These are phyloP conservation scores for Gymnopithys bicolor DNA, from an alignment of 2,797 vertebrate genomes.

Conservation along the genomic window DNA sequence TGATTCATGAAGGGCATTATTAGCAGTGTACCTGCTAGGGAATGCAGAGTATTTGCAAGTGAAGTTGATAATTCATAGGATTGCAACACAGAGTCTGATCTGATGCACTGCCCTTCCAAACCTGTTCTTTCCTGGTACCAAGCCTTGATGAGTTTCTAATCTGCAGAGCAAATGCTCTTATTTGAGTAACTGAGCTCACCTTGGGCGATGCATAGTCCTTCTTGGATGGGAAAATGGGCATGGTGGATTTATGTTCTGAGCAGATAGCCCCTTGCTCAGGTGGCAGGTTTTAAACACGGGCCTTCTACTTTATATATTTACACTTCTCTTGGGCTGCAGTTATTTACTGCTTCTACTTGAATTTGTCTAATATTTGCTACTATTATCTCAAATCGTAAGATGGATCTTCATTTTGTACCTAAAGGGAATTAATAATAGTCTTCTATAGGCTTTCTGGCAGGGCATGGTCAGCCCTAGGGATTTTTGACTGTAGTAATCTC, in stretches of 20 bases:
- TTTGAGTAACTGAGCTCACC: background rate
- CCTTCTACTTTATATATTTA: background rate
- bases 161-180: background rate
- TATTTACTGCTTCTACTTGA: background rate
- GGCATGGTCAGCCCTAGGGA: background rate
- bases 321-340: background rate
- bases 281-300: background rate
- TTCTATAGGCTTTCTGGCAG: background rate
- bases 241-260: background rate
- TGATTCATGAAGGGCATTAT: background rate
- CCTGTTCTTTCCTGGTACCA: background rate
- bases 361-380: background rate
- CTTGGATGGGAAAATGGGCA: background rate
- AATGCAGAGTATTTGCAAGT: background rate
- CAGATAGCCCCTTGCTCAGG: background rate
- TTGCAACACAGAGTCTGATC: background rate
- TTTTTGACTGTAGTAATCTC: constrained; percentile 2
- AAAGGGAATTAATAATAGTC: background rate
- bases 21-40: background rate
- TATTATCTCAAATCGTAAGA: background rate
- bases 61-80: background rate
- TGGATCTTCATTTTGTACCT: background rate
- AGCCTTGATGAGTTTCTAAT: background rate
- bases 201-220: background rate
- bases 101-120: background rate